Evolutionary conservation across 35 echinoderm and acorn worm genomes (phyloP), one percentile per base, ranked within the genome.

Genomic region (Chiridota heheva): DNA sequence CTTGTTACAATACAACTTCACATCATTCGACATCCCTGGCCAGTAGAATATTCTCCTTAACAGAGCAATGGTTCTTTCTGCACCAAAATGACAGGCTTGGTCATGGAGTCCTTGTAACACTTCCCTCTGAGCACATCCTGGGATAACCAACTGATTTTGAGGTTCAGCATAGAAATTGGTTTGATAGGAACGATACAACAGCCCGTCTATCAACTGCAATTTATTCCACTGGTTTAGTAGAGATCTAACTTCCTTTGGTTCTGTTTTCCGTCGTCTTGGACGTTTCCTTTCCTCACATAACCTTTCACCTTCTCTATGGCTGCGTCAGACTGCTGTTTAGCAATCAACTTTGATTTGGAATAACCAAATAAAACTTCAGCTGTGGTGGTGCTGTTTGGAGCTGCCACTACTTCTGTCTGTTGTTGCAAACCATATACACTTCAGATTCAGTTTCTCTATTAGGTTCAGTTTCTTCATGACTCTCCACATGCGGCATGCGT

Each of bases 71-170:
- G 77, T 89, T 1, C 86, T 44, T 26, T 89, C 86, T 27, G 70
- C 57, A 40, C 86, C 86, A 10, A 79, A 44, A 38, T 89, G 86
- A n/a, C 78, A 77, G 0, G 82, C 42, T 41, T 82, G 77, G 39
- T 75, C 26, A 22, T 95, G 86, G 4, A 89, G 18, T 7, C 63
- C 68, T 3, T 55, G 15, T 2, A 95, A 72, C 16, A 49, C 80
- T 63, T 57, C 18, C 6, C 63, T 10, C 42, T 81, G 69, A 2
- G 72, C n/a, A 56, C 57, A 43, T 0, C n/a, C 15, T 22, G 91
- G 91, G 1, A 95, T 73, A 13, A 95, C 81, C n/a, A 85, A 81
- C 31, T 91, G 88, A 36, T 47, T 58, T 26, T 26, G 42, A 15
- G 25, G 28, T 37, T 66, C 70, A 78, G 51, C 75, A 62, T 86